These are phyloP conservation scores for Lissonota sp. DNA, from an alignment of 2,888 invertebrate species.

Conservation along the genomic window DNA sequence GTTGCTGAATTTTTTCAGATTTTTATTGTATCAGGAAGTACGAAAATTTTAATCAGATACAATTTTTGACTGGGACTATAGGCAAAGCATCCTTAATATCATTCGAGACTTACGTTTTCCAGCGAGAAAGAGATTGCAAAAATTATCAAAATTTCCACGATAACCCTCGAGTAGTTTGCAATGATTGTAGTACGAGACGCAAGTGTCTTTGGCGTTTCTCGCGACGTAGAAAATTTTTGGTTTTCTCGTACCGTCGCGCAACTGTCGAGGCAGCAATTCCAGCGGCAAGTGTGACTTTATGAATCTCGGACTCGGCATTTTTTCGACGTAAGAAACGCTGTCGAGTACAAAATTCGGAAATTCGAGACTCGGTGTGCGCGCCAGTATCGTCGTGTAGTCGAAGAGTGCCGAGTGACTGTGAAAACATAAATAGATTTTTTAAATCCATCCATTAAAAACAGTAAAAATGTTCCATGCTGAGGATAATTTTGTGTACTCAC, in stretches of 20 bases:
- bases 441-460: neutral
- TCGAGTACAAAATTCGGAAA: conserved; percentile 72
- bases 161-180: conserved; percentile 86
- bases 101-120: conserved; percentile 85
- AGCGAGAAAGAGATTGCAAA: conserved; percentile 87
- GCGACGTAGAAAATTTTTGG: conserved; percentile 88
- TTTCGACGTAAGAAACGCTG: conserved; percentile 79
- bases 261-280: conserved; percentile 85
- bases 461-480: neutral
- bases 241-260: conserved; percentile 80
- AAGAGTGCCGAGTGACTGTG: conserved; percentile 77
- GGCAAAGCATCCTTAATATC: conserved; percentile 54
- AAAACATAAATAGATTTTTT: conserved; percentile 15
- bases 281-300: conserved; percentile 88
- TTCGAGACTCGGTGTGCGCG: conserved; percentile 71
- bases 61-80: no score
- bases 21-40: no score
- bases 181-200: conserved; percentile 89
- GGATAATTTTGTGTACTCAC: conserved; percentile 86
- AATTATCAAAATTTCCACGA: conserved; percentile 85
- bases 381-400: conserved; percentile 80
- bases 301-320: conserved; percentile 85
- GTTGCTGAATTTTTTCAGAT: no score
- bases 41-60: no score
- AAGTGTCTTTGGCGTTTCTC: conserved; percentile 90